Conservation (phyloP, 2,113 vertebrate genomes). For the Fregata magnificens region DNA sequence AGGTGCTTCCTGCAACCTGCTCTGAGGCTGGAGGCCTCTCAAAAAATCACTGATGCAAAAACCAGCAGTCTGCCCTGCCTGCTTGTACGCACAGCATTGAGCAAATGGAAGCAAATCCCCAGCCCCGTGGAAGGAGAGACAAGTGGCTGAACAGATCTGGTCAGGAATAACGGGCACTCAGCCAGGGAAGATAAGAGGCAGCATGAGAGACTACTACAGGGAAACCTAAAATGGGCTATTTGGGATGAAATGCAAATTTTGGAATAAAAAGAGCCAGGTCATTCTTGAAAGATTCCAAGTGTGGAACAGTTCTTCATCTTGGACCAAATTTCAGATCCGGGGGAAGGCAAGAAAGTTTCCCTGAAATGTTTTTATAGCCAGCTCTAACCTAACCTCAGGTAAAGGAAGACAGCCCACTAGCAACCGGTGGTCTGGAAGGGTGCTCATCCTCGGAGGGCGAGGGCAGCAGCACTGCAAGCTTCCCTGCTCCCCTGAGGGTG, state of each 20-base stretch:
- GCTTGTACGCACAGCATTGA: neutral
- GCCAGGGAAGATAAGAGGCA: neutral
- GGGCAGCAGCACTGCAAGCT: neutral
- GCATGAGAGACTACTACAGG: neutral
- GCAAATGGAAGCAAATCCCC: neutral
- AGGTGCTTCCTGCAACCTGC: slow-evolving; percentile 30
- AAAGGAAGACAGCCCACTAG: neutral
- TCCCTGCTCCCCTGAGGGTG: neutral
- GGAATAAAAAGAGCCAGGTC: neutral
- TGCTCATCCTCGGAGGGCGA: neutral
- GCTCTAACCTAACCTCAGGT: neutral
- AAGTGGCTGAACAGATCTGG: neutral
- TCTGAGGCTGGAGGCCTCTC: neutral
- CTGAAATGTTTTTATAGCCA: neutral
- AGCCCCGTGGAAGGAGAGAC: neutral
- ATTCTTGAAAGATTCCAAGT: neutral
- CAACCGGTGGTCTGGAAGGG: neutral
- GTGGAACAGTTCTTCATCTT: neutral
- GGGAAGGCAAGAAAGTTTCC: neutral
- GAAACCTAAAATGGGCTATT: neutral
- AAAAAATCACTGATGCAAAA: slow-evolving; percentile 33
- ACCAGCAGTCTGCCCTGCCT: neutral
- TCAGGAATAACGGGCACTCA: neutral
- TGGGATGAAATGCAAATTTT: neutral
- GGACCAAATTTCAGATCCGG: neutral